Evolutionary conservation across 2,797 vertebrate genomes (phyloP).

Genomic region (Liasis olivaceus): DNA sequence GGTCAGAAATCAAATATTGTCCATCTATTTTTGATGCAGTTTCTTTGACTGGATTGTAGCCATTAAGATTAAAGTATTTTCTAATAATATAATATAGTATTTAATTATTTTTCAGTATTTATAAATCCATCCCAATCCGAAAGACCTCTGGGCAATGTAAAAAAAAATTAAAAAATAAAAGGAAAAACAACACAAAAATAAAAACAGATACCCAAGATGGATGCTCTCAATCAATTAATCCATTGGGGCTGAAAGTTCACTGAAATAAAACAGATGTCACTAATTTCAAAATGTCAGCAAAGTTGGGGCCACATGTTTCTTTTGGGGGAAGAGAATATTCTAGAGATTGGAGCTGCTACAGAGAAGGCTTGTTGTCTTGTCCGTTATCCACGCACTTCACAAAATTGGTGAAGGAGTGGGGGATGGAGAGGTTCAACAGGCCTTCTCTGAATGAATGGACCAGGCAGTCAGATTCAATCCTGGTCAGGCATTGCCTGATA

Average conservation of each 20-base stretch:
- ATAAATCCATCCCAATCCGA: background rate
- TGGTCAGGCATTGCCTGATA: background rate
- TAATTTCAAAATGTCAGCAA: background rate
- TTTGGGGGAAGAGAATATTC: background rate
- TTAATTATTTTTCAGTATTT: background rate
- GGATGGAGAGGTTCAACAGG: background rate
- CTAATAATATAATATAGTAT: background rate
- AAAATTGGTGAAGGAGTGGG: background rate
- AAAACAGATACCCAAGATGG: background rate
- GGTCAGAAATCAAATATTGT: conserved; percentile 56
- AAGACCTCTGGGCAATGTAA: background rate
- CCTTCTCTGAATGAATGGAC: background rate
- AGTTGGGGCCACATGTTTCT: background rate
- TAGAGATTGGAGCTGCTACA: background rate
- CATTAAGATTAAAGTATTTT: background rate
- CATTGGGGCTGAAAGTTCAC: background rate
- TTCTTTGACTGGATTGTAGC: conserved; percentile 21
- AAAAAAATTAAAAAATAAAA: background rate
- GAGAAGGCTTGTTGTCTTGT: background rate
- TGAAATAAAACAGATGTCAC: background rate
- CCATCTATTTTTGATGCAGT: conserved; percentile 40
- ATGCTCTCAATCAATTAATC: background rate
- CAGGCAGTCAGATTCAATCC: background rate
- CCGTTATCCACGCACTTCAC: background rate
- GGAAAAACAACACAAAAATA: background rate